Evolutionary conservation across 2,888 invertebrate genomes (phyloP).

Genomic region (Metallyticus violacea): DNA sequence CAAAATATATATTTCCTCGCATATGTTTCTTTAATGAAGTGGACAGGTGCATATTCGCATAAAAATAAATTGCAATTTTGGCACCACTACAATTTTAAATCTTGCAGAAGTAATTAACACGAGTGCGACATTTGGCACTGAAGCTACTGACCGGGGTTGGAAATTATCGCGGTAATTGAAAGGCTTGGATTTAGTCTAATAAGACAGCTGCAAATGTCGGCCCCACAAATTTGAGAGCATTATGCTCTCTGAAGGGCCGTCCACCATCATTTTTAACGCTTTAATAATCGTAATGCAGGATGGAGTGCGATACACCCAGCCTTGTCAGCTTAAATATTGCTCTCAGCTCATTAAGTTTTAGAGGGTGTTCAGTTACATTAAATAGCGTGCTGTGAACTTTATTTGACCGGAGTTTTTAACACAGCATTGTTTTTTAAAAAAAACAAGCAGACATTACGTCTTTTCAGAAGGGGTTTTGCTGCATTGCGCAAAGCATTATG

Average conservation of each 20-base stretch:
- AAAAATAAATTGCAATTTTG: too few species aligned
- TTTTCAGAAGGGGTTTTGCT: background rate
- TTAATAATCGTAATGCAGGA: background rate
- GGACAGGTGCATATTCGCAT: too few species aligned
- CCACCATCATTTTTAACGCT: background rate
- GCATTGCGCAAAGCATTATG: background rate
- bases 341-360: background rate
- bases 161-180: background rate
- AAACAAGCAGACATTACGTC: too few species aligned
- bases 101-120: too few species aligned
- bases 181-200: background rate
- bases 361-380: background rate
- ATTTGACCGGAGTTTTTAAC: background rate
- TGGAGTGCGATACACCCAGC: background rate
- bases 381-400: background rate
- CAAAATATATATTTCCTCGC: too few species aligned
- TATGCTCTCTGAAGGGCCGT: background rate
- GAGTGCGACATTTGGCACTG: too few species aligned
- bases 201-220: background rate
- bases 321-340: background rate
- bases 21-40: too few species aligned
- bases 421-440: background rate
- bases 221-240: background rate
- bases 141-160: background rate
- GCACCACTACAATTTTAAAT: too few species aligned